A percentile compares a stretch with the other conserved stretches of the same genome.
Evolutionary conservation across 2,113 vertebrate genomes (phyloP).

Genomic region (Equus przewalskii): DNA sequence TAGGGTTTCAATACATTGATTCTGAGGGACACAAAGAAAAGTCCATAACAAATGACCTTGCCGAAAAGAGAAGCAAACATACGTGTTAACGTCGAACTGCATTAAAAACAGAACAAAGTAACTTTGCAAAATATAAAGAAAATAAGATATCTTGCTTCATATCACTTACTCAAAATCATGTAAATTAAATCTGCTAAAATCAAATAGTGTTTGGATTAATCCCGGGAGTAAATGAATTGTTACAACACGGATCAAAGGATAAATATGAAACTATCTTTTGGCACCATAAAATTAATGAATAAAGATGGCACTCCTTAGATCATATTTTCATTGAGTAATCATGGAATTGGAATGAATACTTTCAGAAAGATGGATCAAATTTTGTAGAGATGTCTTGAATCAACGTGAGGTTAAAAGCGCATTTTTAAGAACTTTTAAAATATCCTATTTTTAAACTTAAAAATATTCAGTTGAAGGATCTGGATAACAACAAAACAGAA

Average conservation of each 20-base stretch:
- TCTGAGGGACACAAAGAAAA: background rate
- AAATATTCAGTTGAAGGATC: background rate
- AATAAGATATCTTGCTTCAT: background rate
- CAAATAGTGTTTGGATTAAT: background rate
- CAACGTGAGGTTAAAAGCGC: background rate
- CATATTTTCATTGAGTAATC: background rate
- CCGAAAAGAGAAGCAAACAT: background rate
- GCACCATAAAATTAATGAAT: background rate
- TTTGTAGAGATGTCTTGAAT: background rate
- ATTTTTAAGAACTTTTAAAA: background rate
- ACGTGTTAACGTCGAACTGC: background rate
- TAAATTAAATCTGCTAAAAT: background rate
- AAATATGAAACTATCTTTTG: background rate
- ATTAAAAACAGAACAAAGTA: background rate
- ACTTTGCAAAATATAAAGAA: background rate
- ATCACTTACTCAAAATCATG: background rate
- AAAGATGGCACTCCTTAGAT: background rate
- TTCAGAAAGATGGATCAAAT: background rate
- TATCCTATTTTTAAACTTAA: background rate
- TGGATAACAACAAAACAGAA: background rate
- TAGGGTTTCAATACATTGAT: background rate
- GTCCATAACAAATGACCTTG: background rate
- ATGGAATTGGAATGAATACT: background rate
- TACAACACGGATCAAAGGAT: background rate
- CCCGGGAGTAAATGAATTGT: background rate